Percentiles rank a stretch among this genome's conserved stretches.
phyloP scores from a whole-genome alignment of 2,113 vertebrate species.

The Caranx ignobilis region DNA sequence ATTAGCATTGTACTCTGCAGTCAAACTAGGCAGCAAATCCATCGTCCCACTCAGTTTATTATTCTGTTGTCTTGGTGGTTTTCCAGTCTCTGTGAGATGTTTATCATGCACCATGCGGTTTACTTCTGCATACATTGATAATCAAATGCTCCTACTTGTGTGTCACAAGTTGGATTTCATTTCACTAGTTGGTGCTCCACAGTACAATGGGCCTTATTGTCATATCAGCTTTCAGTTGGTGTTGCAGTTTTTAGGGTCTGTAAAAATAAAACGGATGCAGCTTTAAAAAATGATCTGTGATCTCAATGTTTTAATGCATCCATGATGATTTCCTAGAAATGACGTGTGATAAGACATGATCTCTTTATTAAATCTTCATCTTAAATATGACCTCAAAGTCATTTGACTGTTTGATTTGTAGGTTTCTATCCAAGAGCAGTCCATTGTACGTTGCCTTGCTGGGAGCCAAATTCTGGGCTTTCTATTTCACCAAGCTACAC shows the following conservation, averaged over 20 bases:
- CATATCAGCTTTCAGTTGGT: slow-evolving; percentile 51
- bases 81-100: slow-evolving; percentile 1
- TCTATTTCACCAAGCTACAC: slow-evolving; percentile 3
- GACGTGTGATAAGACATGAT: slow-evolving; percentile 35
- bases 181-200: slow-evolving; percentile 36
- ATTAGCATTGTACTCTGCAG: slow-evolving; percentile 28
- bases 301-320: slow-evolving; percentile 23
- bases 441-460: slow-evolving; percentile 37
- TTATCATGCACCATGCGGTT: slow-evolving; percentile 58
- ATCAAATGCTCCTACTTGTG: slow-evolving; percentile 42
- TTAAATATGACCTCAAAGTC: slow-evolving; percentile 46
- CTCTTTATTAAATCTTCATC: slow-evolving; percentile 51
- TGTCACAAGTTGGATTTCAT: slow-evolving; percentile 54
- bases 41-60: slow-evolving; percentile 28
- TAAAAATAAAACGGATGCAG: slow-evolving; percentile 18
- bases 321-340: slow-evolving; percentile 39
- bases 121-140: slow-evolving; percentile 58
- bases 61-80: slow-evolving; percentile 38
- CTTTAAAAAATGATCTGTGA: background rate
- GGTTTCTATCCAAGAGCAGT: slow-evolving; percentile 32
- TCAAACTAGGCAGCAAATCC: slow-evolving; percentile 30
- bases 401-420: slow-evolving; percentile 30
- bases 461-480: slow-evolving; percentile 25
- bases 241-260: slow-evolving; percentile 25
- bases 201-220: slow-evolving; percentile 67